Evolutionary conservation across 2,113 vertebrate genomes (phyloP).

Genomic region (Clupea harengus): DNA sequence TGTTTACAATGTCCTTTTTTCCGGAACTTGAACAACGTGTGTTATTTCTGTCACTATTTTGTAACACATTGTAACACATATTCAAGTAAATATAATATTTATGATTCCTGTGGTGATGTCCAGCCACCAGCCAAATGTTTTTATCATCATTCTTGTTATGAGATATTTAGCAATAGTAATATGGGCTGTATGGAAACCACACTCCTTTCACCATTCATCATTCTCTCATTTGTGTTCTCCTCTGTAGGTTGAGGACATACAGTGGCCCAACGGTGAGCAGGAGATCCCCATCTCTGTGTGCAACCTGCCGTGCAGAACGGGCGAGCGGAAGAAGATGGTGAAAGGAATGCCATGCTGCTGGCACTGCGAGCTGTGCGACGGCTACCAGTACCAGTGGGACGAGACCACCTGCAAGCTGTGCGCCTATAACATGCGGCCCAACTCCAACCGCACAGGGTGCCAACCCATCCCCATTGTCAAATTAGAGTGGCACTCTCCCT

Average conservation of each 20-base stretch:
- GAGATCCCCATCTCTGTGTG: conserved; percentile 84
- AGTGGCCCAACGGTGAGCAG: conserved; percentile 81
- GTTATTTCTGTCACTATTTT: neutral
- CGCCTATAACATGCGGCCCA: conserved; percentile 84
- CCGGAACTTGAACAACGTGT: neutral
- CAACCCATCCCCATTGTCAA: conserved; percentile 88
- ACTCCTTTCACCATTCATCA: no score
- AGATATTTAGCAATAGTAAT: neutral
- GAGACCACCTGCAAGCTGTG: conserved; percentile 90
- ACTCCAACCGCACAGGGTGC: conserved; percentile 85
- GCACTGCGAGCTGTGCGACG: conserved; percentile 91
- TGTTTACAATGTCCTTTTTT: neutral
- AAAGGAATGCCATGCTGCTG: conserved; percentile 93
- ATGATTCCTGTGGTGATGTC: neutral
- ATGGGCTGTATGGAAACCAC: neutral
- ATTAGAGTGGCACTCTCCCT: conserved; percentile 93
- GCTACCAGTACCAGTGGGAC: conserved; percentile 89
- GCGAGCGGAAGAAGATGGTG: conserved; percentile 90
- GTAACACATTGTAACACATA: no score
- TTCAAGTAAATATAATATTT: neutral
- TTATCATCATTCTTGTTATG: no score
- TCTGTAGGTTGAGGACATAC: conserved; percentile 85
- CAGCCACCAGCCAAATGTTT: no score
- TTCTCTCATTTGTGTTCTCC: neutral
- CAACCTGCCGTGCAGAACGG: conserved; percentile 83